Evolutionary conservation across 2,797 vertebrate species (phyloP), one percentile per base, ranked within the genome.

Genomic region (Sandelia bainsii): DNA sequence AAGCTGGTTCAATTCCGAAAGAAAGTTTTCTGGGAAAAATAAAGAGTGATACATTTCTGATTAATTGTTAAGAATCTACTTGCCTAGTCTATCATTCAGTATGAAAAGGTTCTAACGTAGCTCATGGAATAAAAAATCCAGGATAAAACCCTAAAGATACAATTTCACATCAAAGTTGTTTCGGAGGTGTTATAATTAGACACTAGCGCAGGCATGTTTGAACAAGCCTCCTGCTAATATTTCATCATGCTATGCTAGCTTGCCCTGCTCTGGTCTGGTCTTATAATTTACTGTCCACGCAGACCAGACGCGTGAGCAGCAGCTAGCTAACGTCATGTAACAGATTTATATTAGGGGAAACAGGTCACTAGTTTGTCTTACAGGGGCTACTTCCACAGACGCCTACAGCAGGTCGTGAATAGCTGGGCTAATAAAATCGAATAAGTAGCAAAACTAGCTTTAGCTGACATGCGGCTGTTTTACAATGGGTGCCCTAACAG

Each of bases 381-480:
- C 5, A 1, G 6, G 12, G 5, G n/a, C 4, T 42, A 8, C 62
- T 66, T 69, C 29, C 60, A 68, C 12, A 12, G 25, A 23, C 17
- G 19, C 0, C 50, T 46, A 48, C 60, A 64, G 53, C 6, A 52
- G 1, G 9, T 1, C 22, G 3, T 32, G 6, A 20, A 10, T 13
- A 53, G 32, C 17, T 58, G 23, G 14, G 39, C 32, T n/a, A 0
- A 19, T 16, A 46, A n/a, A 58, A 67, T 54, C 42, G 45, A 45
- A 45, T n/a, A 71, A 89, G 75, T 82, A 48, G n/a, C 45, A 73
- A 4, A 86, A 75, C 51, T 72, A 81, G 84, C 81, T 58, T 71
- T 69, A 84, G 83, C 89, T 62, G 39, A 83, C 84, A 88, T 88
- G 87, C 62, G 76, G 71, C 49, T 68, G 20, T 51, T 62, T 59